Base-by-base conservation (phyloP, 2,113 vertebrate species). In the Myotis yumanensis region DNA sequence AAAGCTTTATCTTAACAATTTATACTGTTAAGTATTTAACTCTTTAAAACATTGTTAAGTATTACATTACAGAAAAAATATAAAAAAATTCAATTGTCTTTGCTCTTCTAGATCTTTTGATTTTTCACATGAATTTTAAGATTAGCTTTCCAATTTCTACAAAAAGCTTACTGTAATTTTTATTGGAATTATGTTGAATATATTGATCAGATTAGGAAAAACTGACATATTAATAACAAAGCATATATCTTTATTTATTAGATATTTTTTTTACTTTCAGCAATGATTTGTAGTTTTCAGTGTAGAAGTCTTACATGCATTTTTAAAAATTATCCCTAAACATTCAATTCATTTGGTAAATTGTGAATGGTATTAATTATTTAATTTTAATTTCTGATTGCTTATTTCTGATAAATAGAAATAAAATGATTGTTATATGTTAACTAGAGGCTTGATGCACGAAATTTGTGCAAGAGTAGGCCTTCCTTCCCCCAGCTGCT, bases 381-480 rank as follows among this genome's bases (percentile, higher is more conserved):
- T 75, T 81, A 81, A 71, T 85, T 77, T 90, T 15, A 91, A 48
- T 87, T 87, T 72, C 35, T 91, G 30, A 68, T 11, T 86, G n/a
- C 62, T 91, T 7, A 28, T 46, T 72, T 73, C 30, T 59, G 80
- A 5, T 18, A 73, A 86, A 40, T 62, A 91, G 5, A 91, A 48
- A 82, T 66, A 35, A 14, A 66, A 8, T 73, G 20, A 40, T 59
- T 59, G 57, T 25, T 59, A 11, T 59, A 22, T 59, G 23, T 25
- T 59, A 59, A 59, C 23, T 59, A 59, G 57, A 25, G 23, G 22
- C 9, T 3, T 0, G 1, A 25, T 59, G 11, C 22, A 59, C 4
- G 25, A 59, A 25, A 59, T 59, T 57, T 4, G 8, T 59, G 22
- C 10, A 59, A 59, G 57, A 59, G 10, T 59, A 59, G 57, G 20